A percentile compares a stretch with the other conserved stretches of the same genome.
Conservation (phyloP, 2,113 vertebrate species). For the Azemiops feae region DNA sequence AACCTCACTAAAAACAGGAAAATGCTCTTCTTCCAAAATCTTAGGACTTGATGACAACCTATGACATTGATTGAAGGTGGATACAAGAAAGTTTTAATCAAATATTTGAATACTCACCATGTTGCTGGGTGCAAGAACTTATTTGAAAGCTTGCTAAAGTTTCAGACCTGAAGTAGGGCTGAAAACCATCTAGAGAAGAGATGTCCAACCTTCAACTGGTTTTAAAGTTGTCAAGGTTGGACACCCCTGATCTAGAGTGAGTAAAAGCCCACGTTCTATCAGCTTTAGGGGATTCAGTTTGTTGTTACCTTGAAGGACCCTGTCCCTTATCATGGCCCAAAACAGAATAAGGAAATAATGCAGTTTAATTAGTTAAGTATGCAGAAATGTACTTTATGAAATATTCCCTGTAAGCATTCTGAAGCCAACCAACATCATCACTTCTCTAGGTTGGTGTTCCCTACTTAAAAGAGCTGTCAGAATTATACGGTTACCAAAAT, state of each 20-base stretch:
- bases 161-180: not conserved
- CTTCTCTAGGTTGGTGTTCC: conserved; percentile 35
- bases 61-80: not conserved
- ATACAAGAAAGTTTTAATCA: not conserved
- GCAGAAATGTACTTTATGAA: not conserved
- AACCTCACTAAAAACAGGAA: not conserved
- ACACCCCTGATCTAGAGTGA: not conserved
- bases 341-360: not conserved
- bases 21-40: not conserved
- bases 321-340: not conserved
- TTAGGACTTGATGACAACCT: not conserved
- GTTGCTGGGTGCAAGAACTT: not conserved
- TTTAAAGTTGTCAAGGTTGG: not conserved
- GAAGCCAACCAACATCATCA: conserved; percentile 29
- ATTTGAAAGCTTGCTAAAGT: not conserved
- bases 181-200: too few relatives aligned
- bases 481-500: conserved; percentile 45
- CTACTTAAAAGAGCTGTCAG: conserved; percentile 58
- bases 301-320: not conserved
- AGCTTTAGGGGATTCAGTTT: not conserved
- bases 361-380: not conserved
- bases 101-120: not conserved
- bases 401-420: conserved; percentile 9
- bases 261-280: not conserved
- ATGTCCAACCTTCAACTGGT: not conserved